Base-by-base conservation (phyloP, 2,113 vertebrate genomes). In the Perccottus glenii region DNA sequence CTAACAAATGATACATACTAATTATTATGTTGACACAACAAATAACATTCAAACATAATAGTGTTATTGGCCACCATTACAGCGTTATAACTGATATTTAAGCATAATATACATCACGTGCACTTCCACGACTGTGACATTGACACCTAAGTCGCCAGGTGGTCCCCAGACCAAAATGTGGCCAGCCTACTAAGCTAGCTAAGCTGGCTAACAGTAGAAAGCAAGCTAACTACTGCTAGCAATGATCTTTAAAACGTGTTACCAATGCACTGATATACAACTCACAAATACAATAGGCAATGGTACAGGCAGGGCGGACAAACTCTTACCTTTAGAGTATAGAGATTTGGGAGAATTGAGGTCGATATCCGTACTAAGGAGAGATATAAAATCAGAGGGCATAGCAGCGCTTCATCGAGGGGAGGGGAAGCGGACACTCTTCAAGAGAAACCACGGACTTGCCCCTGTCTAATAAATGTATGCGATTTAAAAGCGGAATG, bases 331-430 rank as follows among this genome's bases (percentile, higher is more conserved):
- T 96, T 95, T 94, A 70, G 95, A 96, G 88, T 97, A 97, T 64
- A 96, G 90, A 69, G 95, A 96, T 92, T 96, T 96, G 64, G 96
- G 96, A 72, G 95, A 96, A 87, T 95, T 95, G 85, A 96, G 94
- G 92, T 97, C 95, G 91, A 96, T 92, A 89, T 97, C 96, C 87
- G 95, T 94, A 92, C 93, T 96, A 80, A 97, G 94, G 86, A 96
- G 94, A 81, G 96, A 96, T 91, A 96, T 95, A 88, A 97, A 97
- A 94, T 97, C 96, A 93, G 96, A 97, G 94, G 96, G 96, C 96
- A 97, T 97, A 93, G 94, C 94, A 93, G 86, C 92, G 90, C 92
- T 90, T 91, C 86, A 90, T 91, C 78, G 85, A 92, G 87, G 80
- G 84, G 89, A 89, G 83, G 84, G 88, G 88, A 89, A 89, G 88